Conservation (phyloP, 2,797 vertebrate genomes). For the Crocodylus rhombifer region DNA sequence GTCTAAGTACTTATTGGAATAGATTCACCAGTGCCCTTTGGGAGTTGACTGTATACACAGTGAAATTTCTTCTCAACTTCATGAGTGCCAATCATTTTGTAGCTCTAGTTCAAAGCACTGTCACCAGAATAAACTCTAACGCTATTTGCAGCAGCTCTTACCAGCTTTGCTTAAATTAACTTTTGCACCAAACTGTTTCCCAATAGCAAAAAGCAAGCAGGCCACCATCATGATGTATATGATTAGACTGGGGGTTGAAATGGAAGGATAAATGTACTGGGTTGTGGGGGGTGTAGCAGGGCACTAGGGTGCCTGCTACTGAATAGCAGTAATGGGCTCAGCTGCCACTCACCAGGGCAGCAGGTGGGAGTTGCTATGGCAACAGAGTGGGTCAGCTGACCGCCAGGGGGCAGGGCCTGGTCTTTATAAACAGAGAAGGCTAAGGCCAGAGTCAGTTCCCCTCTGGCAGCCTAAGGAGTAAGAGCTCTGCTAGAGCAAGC, state of each 20-base stretch:
- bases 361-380: too few relatives aligned
- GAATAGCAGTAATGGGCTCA: too few relatives aligned
- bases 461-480: too few relatives aligned
- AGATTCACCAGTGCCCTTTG: not conserved
- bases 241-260: not conserved
- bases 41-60: constrained; percentile 9
- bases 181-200: constrained; percentile 20
- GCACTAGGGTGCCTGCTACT: too few relatives aligned
- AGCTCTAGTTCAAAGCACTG: not conserved
- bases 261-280: not conserved
- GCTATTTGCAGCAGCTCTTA: constrained; percentile 24
- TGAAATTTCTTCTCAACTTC: not conserved
- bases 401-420: too few relatives aligned
- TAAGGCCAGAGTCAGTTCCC: too few relatives aligned
- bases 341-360: too few relatives aligned
- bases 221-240: not conserved
- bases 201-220: not conserved
- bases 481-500: too few relatives aligned
- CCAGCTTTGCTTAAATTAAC: constrained; percentile 44
- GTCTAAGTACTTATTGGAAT: not conserved
- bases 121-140: constrained; percentile 30
- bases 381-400: too few relatives aligned
- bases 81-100: not conserved
- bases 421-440: too few relatives aligned
- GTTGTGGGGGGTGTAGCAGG: not conserved